Evolutionary conservation across 2,888 invertebrate genomes (phyloP).

Genomic region (Agrypnus murinus): DNA sequence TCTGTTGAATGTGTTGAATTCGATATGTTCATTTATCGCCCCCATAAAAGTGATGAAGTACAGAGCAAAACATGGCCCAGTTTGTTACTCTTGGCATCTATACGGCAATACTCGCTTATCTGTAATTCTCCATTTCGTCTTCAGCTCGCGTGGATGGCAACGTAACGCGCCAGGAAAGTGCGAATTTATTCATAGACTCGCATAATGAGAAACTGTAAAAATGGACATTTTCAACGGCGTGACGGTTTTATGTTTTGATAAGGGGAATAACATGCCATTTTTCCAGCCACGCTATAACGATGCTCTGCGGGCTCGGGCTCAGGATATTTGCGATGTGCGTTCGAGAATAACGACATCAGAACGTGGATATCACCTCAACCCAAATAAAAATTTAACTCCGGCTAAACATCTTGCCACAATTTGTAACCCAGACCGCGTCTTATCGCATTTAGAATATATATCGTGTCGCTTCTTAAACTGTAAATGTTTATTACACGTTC

Average conservation of each 20-base stretch:
- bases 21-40: constrained; percentile 54
- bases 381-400: constrained; percentile 40
- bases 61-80: constrained; percentile 68
- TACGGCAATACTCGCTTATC: constrained; percentile 65
- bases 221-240: constrained; percentile 72
- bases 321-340: constrained; percentile 42
- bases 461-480: neutral
- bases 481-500: too few relatives aligned
- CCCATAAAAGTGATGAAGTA: constrained; percentile 70
- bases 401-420: constrained; percentile 35
- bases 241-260: constrained; percentile 74
- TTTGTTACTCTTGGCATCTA: constrained; percentile 63
- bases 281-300: constrained; percentile 63
- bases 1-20: constrained; percentile 52
- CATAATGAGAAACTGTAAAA: constrained; percentile 75
- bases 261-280: constrained; percentile 71
- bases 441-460: neutral
- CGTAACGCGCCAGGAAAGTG: constrained; percentile 71
- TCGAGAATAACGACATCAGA: constrained; percentile 38
- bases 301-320: constrained; percentile 44
- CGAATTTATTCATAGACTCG: constrained; percentile 74
- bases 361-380: constrained; percentile 32
- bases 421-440: constrained; percentile 3
- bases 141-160: constrained; percentile 61
- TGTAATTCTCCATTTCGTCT: constrained; percentile 69